Evolutionary conservation across 2,797 vertebrate species (phyloP).

Genomic region (Tarsius wallacei): DNA sequence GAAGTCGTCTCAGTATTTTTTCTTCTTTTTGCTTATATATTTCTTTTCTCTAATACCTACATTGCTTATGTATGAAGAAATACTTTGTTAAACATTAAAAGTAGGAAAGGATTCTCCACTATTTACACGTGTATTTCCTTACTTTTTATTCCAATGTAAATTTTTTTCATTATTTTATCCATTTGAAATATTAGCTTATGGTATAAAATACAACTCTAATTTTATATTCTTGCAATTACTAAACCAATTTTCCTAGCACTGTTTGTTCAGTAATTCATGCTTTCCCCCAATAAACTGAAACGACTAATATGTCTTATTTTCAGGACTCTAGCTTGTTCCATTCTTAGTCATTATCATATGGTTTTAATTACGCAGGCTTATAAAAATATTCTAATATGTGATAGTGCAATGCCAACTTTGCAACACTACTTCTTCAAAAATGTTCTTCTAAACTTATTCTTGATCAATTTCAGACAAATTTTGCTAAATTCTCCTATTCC

Average conservation of each 20-base stretch:
- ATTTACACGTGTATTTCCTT: background rate
- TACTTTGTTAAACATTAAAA: slow-evolving; percentile 37
- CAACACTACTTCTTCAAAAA: background rate
- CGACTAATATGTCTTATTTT: background rate
- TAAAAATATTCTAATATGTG: background rate
- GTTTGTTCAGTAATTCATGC: slow-evolving; percentile 1
- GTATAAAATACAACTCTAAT: background rate
- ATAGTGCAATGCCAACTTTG: slow-evolving; percentile 23
- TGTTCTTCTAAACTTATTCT: slow-evolving; percentile 17
- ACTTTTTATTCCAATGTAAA: slow-evolving; percentile 8
- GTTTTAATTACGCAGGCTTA: background rate
- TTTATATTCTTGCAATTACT: slow-evolving; percentile 30
- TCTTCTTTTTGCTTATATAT: background rate
- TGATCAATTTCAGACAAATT: slow-evolving; percentile 40
- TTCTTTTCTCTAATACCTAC: background rate
- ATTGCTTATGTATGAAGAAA: background rate
- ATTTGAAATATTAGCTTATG: slow-evolving; percentile 31
- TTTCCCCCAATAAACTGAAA: slow-evolving; percentile 5
- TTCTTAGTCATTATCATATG: background rate
- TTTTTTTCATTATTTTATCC: background rate
- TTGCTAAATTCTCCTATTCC: background rate
- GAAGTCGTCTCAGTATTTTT: background rate
- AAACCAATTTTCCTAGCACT: background rate
- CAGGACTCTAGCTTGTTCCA: background rate
- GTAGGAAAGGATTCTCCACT: background rate